Evolutionary conservation across 2,113 vertebrate species (phyloP), one percentile per base, ranked within the genome.

Genomic region (Camelus bactrianus): DNA sequence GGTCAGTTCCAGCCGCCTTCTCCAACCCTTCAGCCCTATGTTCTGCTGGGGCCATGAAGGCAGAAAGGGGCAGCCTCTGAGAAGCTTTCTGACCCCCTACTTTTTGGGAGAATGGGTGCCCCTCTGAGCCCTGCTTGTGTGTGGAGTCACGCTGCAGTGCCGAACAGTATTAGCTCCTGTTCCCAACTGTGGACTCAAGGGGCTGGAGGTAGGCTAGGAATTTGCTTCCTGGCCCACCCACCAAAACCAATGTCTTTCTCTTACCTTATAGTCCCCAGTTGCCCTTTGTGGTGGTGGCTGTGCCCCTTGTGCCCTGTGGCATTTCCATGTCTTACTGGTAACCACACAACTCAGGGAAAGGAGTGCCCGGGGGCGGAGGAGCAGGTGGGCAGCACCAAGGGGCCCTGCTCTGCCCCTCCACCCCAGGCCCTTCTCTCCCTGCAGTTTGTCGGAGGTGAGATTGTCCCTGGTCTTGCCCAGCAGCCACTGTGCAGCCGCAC

Each of bases 271-370:
- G 75, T 96, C 72, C 89, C 92, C 46, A 30, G 82, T 75, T 92
- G 65, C 72, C 93, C 72, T 83, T 77, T 89, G 94, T 83, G 81
- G 77, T 89, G 64, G 81, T 83, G 82, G 94, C 95, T 94, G 93
- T 87, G 75, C 93, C 98, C 94, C 83, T 94, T 65, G n/a, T 26
- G 82, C 96, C 96, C 92, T 67, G 28, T 96, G 92, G 93, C 96
- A 97, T 96, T 96, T 97, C 91, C 62, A 20, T 14, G 77, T 97
- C 96, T 97, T 97, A 95, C 42, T 77, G 95, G 95, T 91, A 96
- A 95, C 94, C 70, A 89, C 69, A 72, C 80, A 88, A 93, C 97
- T 97, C 98, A 97, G 98, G 98, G 97, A 97, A 96, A 94, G 94
- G 97, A 96, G 87, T 93, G 95, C 95, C 97, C 70, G 92, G 86